phyloP scores from a whole-genome alignment of 2,797 vertebrate genomes.

The Sebastes dallii region DNA sequence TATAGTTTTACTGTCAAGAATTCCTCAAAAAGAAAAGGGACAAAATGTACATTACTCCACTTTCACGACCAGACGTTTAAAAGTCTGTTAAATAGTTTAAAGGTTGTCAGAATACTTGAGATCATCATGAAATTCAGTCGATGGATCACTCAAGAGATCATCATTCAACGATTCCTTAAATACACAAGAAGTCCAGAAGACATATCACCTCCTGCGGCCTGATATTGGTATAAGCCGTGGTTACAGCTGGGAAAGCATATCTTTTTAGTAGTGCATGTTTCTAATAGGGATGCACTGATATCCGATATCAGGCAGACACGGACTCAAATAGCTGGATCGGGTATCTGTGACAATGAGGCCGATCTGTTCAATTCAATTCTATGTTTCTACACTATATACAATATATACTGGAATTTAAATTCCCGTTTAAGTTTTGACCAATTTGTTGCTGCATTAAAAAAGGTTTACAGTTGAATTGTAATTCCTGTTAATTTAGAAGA shows the following conservation, averaged over 20 bases:
- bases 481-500: no score
- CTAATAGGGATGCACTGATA: no score
- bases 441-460: no score
- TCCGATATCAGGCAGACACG: no score
- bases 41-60: background rate
- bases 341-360: no score
- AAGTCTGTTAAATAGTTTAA: slow-evolving; percentile 17
- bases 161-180: slow-evolving; percentile 37
- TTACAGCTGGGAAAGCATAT: background rate
- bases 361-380: no score
- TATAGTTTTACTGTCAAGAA: background rate
- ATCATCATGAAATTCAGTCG: slow-evolving; percentile 65
- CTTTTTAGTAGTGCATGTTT: no score
- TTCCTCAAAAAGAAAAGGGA: slow-evolving; percentile 27
- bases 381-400: no score
- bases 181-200: background rate
- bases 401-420: rapidly evolving
- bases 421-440: no score
- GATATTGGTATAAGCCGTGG: background rate
- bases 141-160: slow-evolving; percentile 74
- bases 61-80: background rate
- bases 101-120: slow-evolving; percentile 58
- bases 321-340: no score
- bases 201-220: background rate
- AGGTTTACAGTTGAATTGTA: no score